Evolutionary conservation across 2,888 invertebrate genomes (phyloP), one percentile per base, ranked within the genome.

Genomic region (Spodoptera exigua): DNA sequence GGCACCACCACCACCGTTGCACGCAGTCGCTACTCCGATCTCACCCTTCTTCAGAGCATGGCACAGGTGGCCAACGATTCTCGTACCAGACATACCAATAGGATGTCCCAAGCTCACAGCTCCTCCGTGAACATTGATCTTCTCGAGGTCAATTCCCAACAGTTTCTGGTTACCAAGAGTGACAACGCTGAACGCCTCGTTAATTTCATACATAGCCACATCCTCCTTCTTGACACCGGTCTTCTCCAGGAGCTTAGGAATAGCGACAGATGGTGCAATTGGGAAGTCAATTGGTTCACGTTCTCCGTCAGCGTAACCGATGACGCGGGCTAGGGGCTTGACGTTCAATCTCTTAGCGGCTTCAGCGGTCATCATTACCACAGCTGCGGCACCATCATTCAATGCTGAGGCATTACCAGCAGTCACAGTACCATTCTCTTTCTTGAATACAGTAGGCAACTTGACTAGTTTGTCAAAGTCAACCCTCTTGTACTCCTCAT

Each of bases 81-180:
- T 96, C 9, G 99, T 98, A 18, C 99, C 99, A 1, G 99, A 99
- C 99, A 99, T 99, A 55, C 99, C 99, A 87, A 99, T 99, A 2
- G 99, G 99, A 94, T 99, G 99, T 2, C 99, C 99, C 39, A 99
- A 95, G 79, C 99, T 98, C n/a, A 99, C 99, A 48, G 99, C 99
- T 37, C 99, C 99, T 44, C 99, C 99, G 87, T 99, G 98, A 10
- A 99, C 94, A 89, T 99, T 99, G 2, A 99, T 96, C 89, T 97
- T 99, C n/a, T 95, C 84, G 0, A 98, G 97, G 89, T 99, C 98
- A 48, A 99, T 89, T 49, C 96, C 97, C 69, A 99, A 89, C 79
- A 98, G 91, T 88, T 98, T 97, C 79, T 98, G 97, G 89, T 98
- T 99, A 10, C 99, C 99, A 53, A 99, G 91, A 53, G 97, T 98